These are phyloP conservation scores for Pantelozetes paolii DNA, from an alignment of 2,888 invertebrate genomes.

Conservation along the genomic window DNA sequence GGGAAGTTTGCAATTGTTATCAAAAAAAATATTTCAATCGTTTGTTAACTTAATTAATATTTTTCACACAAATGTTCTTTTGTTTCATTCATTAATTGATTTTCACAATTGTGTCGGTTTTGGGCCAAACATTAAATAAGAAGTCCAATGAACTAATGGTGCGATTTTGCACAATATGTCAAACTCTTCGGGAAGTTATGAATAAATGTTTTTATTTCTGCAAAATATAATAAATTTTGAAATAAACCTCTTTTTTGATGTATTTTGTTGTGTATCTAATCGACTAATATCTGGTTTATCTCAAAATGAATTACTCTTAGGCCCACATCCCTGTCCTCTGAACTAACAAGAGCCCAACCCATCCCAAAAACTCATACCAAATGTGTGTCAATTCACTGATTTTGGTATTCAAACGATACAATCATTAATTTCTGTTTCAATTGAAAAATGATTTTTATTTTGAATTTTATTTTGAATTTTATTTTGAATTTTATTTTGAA, in stretches of 20 bases:
- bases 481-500: too few relatives aligned
- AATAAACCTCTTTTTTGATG: not conserved
- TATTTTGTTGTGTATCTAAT: not conserved
- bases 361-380: too few relatives aligned
- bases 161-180: not conserved
- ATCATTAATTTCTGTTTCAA: too few relatives aligned
- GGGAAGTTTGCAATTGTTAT: not conserved
- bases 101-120: not conserved
- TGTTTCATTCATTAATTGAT: not conserved
- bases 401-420: too few relatives aligned
- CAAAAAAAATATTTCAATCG: not conserved
- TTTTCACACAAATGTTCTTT: not conserved
- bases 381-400: too few relatives aligned
- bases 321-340: too few relatives aligned
- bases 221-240: not conserved
- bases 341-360: too few relatives aligned
- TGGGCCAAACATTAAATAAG: not conserved
- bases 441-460: too few relatives aligned
- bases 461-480: too few relatives aligned
- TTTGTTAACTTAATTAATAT: slow-evolving; percentile 11
- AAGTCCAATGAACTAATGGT: not conserved
- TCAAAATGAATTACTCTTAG: not conserved
- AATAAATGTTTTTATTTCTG: not conserved
- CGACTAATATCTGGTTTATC: not conserved
- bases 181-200: not conserved